phyloP scores from a whole-genome alignment of 2,113 vertebrate species.

The Felis catus region F.catus_Fca126_mat1.0 CM031426.1:42255501-42256000 shows the following conservation, averaged over 20 bases:
- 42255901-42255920: not conserved
- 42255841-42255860: not conserved
- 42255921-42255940: not conserved
- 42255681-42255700: not conserved
- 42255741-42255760: not conserved
- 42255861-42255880: not conserved
- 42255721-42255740: not conserved
- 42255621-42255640: not conserved
- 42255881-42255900: not conserved
- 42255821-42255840: not conserved
- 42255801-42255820: not conserved
- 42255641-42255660: not conserved
- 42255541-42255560: not conserved
- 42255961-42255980: not conserved
- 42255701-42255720: not conserved
- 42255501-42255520: not conserved
- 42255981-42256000: not conserved
- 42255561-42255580: not conserved
- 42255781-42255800: not conserved
- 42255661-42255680: not conserved
- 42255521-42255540: not conserved
- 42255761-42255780: not conserved
- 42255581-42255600: not conserved
- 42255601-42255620: not conserved
- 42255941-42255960: not conserved